Conservation (phyloP, 1,140 invertebrate genomes). For the Antheraea pernyi region DNA sequence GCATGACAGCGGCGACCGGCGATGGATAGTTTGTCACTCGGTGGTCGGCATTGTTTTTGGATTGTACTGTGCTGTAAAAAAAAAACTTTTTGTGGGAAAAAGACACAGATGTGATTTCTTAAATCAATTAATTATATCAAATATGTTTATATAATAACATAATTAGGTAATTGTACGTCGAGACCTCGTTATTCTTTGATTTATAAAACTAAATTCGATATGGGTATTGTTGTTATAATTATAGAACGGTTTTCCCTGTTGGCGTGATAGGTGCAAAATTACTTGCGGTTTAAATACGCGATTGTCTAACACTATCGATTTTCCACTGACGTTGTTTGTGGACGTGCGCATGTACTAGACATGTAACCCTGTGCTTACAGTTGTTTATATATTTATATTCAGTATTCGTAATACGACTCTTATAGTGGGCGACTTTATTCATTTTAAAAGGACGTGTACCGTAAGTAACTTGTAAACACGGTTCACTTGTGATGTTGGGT, state of each 20-base stretch:
- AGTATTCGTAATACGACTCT: not conserved
- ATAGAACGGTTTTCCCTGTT: slow-evolving; percentile 14
- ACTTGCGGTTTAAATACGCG: slow-evolving; percentile 55
- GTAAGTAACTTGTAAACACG: not conserved
- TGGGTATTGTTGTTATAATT: not conserved
- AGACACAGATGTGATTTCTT: too few species aligned
- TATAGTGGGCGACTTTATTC: not conserved
- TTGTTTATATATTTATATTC: not conserved
- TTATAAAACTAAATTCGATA: not conserved
- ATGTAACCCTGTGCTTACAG: not conserved
- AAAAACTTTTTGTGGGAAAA: too few species aligned
- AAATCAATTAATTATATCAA: not conserved
- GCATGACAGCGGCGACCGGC: too few species aligned
- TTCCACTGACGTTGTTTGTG: slow-evolving; percentile 31
- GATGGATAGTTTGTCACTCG: too few species aligned
- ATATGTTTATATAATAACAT: not conserved
- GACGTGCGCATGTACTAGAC: slow-evolving; percentile 2
- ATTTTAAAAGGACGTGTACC: not conserved
- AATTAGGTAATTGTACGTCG: not conserved
- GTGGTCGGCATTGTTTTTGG: too few species aligned
- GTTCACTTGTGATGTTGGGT: too few species aligned
- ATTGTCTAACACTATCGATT: slow-evolving; percentile 51
- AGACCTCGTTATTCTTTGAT: not conserved
- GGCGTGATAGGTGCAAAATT: slow-evolving; percentile 41
- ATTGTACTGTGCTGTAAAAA: too few species aligned